These are phyloP conservation scores for Talpa occidentalis DNA, from an alignment of 2,113 vertebrate species.

Conservation along the genomic window DNA sequence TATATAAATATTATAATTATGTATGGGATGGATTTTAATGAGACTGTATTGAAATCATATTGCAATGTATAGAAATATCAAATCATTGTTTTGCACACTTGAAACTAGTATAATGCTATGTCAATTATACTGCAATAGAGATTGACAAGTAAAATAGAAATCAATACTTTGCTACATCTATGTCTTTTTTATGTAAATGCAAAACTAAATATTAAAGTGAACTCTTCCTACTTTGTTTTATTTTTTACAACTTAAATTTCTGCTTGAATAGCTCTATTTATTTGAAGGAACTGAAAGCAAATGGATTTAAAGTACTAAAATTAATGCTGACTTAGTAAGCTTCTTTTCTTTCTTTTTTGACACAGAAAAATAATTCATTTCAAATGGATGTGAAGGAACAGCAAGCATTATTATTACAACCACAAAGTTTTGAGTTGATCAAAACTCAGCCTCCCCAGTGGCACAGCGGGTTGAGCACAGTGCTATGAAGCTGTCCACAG, in stretches of 20 bases:
- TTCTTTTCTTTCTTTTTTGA: neutral
- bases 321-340: neutral
- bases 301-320: neutral
- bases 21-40: too few species aligned
- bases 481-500: too few species aligned
- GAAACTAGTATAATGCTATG: too few species aligned
- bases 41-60: neutral
- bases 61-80: neutral
- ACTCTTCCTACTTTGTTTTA: neutral
- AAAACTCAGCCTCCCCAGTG: neutral
- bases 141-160: neutral
- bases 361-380: neutral
- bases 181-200: neutral
- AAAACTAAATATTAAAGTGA: neutral
- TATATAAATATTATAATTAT: too few species aligned
- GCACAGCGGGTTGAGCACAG: too few species aligned
- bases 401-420: neutral
- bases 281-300: neutral
- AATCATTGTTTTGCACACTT: neutral
- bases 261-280: neutral
- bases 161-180: neutral
- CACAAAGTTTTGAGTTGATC: neutral
- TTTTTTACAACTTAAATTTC: neutral
- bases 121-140: too few species aligned
- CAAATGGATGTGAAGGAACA: neutral